Conservation (phyloP, 2,888 invertebrate genomes). For the Theodoxus fluviatilis region DNA sequence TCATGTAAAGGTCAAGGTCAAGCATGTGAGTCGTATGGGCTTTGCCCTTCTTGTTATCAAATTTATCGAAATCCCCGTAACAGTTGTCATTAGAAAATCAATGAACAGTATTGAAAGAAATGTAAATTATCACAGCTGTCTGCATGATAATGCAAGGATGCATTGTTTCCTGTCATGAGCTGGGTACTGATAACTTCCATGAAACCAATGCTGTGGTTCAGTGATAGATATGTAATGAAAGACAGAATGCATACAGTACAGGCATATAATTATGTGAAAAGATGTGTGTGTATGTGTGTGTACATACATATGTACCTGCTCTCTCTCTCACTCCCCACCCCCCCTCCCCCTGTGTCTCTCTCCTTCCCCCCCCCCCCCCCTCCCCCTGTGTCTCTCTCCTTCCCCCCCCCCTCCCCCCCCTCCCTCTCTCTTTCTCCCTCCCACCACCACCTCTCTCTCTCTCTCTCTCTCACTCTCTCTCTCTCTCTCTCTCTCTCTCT, state of each 20-base stretch:
- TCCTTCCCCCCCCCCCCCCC: neutral
- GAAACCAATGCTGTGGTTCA: no score
- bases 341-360: slow-evolving; percentile 6
- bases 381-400: neutral
- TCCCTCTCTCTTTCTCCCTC: neutral
- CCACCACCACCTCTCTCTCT: neutral
- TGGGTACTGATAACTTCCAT: no score
- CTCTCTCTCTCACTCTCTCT: neutral
- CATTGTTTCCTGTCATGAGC: no score
- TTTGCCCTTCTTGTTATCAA: no score
- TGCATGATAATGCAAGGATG: no score
- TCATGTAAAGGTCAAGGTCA: no score
- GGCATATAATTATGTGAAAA: neutral
- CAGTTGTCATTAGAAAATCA: no score
- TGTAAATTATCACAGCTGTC: no score
- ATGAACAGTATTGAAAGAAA: no score
- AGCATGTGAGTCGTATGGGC: no score
- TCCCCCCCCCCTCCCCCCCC: neutral
- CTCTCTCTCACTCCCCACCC: neutral
- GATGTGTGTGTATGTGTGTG: slow-evolving; percentile 8
- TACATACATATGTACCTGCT: neutral
- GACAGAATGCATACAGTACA: neutral
- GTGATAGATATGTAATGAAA: no score
- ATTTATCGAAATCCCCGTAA: no score
- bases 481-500: neutral